A percentile compares a stretch with the other conserved stretches of the same genome.
Conservation (phyloP, 1,140 invertebrate species). For the Nasonia longicornis region DNA sequence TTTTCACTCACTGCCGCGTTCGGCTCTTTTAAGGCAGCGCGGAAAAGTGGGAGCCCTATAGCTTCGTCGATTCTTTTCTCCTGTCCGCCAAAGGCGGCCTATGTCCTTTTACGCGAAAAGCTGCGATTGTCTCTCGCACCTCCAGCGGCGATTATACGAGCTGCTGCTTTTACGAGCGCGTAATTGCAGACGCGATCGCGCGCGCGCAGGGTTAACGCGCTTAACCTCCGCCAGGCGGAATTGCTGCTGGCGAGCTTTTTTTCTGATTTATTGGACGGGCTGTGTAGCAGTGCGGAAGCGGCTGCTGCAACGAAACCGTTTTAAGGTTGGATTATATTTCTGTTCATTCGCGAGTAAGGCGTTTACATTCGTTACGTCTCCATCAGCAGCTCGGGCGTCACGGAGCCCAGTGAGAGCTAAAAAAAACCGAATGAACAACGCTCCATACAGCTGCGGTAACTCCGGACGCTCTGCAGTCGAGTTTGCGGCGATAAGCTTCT, state of each 20-base stretch:
- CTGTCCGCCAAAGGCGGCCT: neutral
- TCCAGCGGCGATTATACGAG: neutral
- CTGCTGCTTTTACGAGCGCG: neutral
- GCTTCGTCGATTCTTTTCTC: neutral
- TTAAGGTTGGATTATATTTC: neutral
- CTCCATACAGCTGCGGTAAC: neutral
- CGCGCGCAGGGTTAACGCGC: neutral
- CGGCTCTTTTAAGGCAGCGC: neutral
- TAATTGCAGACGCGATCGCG: neutral
- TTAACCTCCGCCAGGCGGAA: neutral
- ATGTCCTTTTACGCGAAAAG: neutral
- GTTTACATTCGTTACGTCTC: neutral
- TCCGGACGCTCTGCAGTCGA: neutral
- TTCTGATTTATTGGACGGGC: neutral
- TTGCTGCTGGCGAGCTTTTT: neutral
- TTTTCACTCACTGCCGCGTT: neutral
- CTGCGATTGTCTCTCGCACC: conserved; percentile 2
- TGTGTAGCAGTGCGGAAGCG: neutral
- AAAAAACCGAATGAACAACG: too few species aligned
- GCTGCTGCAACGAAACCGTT: neutral
- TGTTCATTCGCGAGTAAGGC: too few species aligned
- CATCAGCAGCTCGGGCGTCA: too few species aligned
- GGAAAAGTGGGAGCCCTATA: neutral
- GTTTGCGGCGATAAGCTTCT: neutral
- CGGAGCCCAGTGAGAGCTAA: too few species aligned